Conservation (phyloP, 2,888 invertebrate species). For the Cabera pusaria region DNA sequence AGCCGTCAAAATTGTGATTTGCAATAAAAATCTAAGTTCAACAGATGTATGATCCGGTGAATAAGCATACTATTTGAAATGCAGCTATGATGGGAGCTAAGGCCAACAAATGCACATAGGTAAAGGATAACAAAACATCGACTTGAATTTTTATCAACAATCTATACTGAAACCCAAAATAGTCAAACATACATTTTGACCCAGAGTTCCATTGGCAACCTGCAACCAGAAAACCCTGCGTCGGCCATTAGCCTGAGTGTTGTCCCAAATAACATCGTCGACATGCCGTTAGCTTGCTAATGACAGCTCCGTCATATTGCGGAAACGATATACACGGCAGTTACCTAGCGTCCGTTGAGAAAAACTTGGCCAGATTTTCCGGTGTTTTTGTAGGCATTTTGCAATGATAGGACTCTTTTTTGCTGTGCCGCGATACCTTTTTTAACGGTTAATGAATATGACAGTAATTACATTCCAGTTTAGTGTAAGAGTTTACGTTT, state of each 20-base stretch:
- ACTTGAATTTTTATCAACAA: background rate
- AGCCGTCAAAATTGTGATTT: no score
- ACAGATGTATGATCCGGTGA: no score
- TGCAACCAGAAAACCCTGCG: constrained; percentile 13
- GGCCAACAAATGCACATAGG: no score
- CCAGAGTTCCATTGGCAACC: constrained; percentile 3
- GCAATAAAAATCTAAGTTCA: no score
- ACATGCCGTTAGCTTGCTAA: constrained; percentile 41
- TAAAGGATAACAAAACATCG: no score
- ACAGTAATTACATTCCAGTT: background rate
- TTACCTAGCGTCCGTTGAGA: constrained; percentile 13
- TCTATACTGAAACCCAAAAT: no score
- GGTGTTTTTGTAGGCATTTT: constrained; percentile 2
- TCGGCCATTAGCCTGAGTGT: constrained; percentile 47
- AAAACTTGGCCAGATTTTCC: constrained; percentile 15
- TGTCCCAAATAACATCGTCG: constrained; percentile 48
- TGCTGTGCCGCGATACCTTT: background rate
- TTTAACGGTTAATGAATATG: no score
- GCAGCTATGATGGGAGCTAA: no score
- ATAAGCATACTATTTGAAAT: no score
- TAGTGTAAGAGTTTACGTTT: no score
- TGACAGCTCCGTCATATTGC: constrained; percentile 45
- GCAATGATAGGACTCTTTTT: background rate
- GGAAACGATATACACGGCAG: constrained; percentile 25
- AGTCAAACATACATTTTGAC: constrained; percentile 4